Conservation (phyloP, 2,113 vertebrate genomes). For the Phoxinus phoxinus region DNA sequence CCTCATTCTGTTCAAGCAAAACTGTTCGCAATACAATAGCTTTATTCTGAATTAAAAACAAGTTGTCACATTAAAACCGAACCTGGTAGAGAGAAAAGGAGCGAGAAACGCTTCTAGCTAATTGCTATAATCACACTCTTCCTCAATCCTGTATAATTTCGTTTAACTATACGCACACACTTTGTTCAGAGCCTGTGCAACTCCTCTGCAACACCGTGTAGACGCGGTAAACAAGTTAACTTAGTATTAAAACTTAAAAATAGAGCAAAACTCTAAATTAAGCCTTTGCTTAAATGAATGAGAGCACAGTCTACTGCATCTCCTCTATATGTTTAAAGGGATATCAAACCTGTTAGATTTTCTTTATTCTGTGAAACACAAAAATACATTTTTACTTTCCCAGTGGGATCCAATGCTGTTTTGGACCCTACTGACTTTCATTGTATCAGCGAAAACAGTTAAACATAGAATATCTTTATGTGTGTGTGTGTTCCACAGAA, state of each 20-base stretch:
- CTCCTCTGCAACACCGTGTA: not conserved
- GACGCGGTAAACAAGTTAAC: conserved; percentile 20
- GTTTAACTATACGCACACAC: not conserved
- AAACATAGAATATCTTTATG: not conserved
- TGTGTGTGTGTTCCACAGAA: not conserved
- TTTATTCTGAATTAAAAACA: conserved; percentile 1
- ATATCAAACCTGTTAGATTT: not conserved
- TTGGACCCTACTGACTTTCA: not conserved
- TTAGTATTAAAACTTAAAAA: conserved; percentile 15
- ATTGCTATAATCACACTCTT: conserved; percentile 37
- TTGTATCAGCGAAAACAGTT: not conserved
- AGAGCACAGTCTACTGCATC: not conserved
- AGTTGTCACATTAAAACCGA: not conserved
- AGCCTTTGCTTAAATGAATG: not conserved
- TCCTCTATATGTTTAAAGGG: not conserved
- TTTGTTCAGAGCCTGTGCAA: conserved; percentile 13
- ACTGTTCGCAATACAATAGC: not conserved
- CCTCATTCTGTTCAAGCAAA: not conserved
- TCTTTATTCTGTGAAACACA: not conserved
- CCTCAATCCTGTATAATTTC: not conserved
- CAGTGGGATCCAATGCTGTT: no score
- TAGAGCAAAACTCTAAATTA: not conserved
- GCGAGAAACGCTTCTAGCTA: not conserved
- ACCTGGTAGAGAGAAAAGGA: not conserved
- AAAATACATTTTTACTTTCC: not conserved